Conservation (phyloP, 2,113 vertebrate genomes). For the Archocentrus centrarchus region DNA sequence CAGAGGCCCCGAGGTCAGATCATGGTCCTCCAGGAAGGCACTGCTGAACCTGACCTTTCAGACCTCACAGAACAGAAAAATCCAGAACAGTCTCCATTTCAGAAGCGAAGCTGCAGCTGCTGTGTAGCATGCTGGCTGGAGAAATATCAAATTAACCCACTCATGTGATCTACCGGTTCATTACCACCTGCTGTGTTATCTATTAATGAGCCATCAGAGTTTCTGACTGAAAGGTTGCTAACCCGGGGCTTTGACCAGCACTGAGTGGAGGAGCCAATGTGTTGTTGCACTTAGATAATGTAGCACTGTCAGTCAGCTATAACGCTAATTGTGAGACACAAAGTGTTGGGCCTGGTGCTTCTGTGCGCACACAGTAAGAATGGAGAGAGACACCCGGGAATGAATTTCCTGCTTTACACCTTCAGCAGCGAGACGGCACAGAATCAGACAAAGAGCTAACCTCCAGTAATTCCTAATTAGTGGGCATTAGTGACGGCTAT, state of each 20-base stretch:
- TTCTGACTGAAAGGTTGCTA: neutral
- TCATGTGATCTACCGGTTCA: neutral
- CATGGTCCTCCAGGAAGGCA: neutral
- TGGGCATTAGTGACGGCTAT: no score
- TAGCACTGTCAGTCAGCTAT: neutral
- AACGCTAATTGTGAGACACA: neutral
- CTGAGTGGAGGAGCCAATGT: neutral
- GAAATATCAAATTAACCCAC: neutral
- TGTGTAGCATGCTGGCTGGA: neutral
- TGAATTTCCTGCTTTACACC: neutral
- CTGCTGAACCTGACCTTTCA: no score
- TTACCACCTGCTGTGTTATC: neutral
- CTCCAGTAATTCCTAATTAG: no score
- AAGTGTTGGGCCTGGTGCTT: neutral
- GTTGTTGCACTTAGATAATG: neutral
- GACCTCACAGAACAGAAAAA: neutral
- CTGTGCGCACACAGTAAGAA: neutral
- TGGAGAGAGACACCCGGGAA: neutral
- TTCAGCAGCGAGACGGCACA: neutral
- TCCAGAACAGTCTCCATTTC: neutral
- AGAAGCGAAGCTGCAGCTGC: neutral
- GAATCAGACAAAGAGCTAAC: accelerated
- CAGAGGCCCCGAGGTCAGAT: neutral
- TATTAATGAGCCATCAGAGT: no score
- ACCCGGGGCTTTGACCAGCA: neutral